phyloP scores from a whole-genome alignment of 2,888 invertebrate genomes.

The Bruchidius siliquastri region DNA sequence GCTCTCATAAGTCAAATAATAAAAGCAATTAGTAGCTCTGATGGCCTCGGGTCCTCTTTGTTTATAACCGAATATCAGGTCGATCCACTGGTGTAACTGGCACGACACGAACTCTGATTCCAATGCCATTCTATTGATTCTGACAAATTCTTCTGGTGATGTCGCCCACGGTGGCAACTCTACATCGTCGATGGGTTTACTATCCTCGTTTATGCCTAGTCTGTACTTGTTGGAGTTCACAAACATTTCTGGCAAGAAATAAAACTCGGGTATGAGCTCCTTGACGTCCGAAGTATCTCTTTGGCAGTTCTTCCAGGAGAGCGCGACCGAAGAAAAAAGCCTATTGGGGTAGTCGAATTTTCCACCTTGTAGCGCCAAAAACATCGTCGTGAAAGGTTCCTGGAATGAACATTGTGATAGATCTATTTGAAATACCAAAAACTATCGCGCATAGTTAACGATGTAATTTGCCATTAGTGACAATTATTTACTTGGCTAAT shows the following conservation, averaged over 20 bases:
- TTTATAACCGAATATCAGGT: slow-evolving; percentile 98
- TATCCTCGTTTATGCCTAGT: slow-evolving; percentile 85
- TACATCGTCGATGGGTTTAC: slow-evolving; percentile 72
- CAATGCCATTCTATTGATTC: slow-evolving; percentile 96
- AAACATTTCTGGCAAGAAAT: slow-evolving; percentile 98
- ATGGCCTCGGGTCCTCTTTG: slow-evolving; percentile 98
- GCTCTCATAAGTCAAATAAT: slow-evolving; percentile 98
- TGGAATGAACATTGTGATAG: slow-evolving; percentile 39
- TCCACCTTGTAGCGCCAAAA: slow-evolving; percentile 94
- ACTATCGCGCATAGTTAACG: no score
- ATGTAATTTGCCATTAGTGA: no score
- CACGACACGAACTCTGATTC: slow-evolving; percentile 99
- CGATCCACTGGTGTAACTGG: slow-evolving; percentile 99
- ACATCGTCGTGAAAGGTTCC: slow-evolving; percentile 99
- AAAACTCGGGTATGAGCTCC: slow-evolving; percentile 98
- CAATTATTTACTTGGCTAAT: no score
- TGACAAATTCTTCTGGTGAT: slow-evolving; percentile 94
- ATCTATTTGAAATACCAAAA: no score
- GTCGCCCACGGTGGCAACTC: slow-evolving; percentile 96
- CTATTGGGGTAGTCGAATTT: slow-evolving; percentile 99
- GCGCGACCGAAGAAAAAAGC: slow-evolving; percentile 88
- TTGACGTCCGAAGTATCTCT: slow-evolving; percentile 98
- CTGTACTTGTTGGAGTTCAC: slow-evolving; percentile 82
- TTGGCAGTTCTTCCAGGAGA: slow-evolving; percentile 99
- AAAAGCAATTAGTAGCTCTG: slow-evolving; percentile 97